A percentile compares a stretch with the other conserved stretches of the same genome.
Conservation (phyloP, 2,113 vertebrate species). For the Podarcis muralis region DNA sequence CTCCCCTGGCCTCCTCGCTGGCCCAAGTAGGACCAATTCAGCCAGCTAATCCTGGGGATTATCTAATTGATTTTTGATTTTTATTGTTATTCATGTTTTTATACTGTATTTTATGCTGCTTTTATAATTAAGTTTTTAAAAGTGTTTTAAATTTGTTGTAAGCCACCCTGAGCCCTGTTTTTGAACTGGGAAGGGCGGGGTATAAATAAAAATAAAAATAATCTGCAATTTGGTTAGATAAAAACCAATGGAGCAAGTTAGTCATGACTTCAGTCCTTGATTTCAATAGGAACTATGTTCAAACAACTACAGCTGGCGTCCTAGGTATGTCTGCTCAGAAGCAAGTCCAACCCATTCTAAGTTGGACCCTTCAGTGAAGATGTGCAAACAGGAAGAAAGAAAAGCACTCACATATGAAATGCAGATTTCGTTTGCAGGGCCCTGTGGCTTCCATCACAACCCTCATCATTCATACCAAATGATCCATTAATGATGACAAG, state of each 20-base stretch:
- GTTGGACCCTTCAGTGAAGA: neutral
- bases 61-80: too few species aligned
- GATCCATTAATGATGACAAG: neutral
- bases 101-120: too few species aligned
- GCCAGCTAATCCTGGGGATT: too few species aligned
- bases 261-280: neutral
- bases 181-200: too few species aligned
- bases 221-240: neutral
- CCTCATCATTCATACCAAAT: neutral
- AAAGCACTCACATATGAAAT: neutral
- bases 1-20: too few species aligned
- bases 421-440: neutral
- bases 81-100: too few species aligned
- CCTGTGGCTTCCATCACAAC: neutral
- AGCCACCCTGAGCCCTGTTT: too few species aligned
- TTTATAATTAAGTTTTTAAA: too few species aligned
- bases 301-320: neutral
- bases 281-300: neutral
- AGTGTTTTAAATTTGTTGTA: too few species aligned
- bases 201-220: too few species aligned
- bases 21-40: too few species aligned
- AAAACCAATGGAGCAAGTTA: neutral
- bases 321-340: too few species aligned
- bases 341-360: neutral
- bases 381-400: neutral